Percentiles rank a stretch among this genome's conserved stretches.
Conservation (phyloP, 2,113 vertebrate genomes). For the Aldabrachelys gigantea region DNA sequence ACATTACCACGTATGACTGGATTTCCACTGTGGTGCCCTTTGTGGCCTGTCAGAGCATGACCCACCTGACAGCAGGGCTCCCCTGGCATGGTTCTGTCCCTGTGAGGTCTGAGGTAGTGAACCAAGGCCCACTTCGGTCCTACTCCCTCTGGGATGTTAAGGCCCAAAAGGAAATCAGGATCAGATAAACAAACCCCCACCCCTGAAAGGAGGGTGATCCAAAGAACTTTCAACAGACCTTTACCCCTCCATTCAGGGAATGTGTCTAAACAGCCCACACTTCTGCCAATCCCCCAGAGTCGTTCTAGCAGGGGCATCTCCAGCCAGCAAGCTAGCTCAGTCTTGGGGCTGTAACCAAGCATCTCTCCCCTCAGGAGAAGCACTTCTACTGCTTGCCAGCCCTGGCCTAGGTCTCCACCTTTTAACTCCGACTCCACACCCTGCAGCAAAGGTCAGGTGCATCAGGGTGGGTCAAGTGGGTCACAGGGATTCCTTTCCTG, state of each 20-base stretch:
- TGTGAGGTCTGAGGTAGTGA: background rate
- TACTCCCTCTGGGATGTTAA: background rate
- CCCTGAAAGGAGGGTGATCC: background rate
- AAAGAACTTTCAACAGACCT: background rate
- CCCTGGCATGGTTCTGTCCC: background rate
- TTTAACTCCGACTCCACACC: background rate
- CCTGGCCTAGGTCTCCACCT: background rate
- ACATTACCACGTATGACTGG: background rate
- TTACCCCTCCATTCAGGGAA: background rate
- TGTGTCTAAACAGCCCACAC: background rate
- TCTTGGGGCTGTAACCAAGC: background rate
- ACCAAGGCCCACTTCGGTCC: background rate
- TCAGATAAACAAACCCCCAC: background rate
- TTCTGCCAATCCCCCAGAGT: background rate
- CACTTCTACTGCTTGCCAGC: background rate
- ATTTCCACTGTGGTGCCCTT: background rate
- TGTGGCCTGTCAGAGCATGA: background rate
- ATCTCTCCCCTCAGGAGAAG: background rate
- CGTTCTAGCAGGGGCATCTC: background rate
- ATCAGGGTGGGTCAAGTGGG: background rate
- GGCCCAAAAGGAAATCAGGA: background rate
- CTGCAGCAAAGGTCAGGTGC: background rate
- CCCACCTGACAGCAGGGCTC: background rate
- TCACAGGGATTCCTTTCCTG: too few species aligned
- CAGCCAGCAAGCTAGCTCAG: background rate